These are phyloP conservation scores for Heliconius charithonia DNA, from an alignment of 2,888 invertebrate genomes.

Conservation along the genomic window DNA sequence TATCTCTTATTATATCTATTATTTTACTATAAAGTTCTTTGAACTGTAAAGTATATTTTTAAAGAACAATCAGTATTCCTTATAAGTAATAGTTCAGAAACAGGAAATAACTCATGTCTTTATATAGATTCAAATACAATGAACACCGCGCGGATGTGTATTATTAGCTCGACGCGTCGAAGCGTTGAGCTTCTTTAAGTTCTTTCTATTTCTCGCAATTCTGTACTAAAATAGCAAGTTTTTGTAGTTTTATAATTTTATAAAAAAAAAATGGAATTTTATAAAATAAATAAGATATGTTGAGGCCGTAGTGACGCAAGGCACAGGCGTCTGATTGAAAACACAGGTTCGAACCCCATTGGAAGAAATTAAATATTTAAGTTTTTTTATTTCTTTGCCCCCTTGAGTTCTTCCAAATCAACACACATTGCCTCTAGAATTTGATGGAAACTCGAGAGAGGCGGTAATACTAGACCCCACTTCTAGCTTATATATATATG, in stretches of 20 bases:
- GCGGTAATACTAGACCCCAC: no score
- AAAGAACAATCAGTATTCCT: neutral
- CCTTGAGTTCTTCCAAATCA: no score
- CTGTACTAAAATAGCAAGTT: neutral
- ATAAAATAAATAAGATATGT: neutral
- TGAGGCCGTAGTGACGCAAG: neutral
- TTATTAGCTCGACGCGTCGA: neutral
- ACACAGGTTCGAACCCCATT: no score
- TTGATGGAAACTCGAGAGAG: no score
- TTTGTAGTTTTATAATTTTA: no score
- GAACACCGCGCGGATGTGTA: neutral
- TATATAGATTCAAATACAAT: neutral
- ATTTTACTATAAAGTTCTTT: neutral
- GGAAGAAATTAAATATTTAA: no score
- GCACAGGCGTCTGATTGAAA: no score
- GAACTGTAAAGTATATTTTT: neutral
- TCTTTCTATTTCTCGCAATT: neutral
- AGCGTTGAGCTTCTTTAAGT: neutral
- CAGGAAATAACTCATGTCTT: neutral
- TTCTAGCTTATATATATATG: no score
- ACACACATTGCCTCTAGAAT: no score
- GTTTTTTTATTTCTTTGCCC: no score
- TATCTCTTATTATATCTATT: no score
- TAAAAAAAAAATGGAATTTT: no score
- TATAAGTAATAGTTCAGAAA: neutral